Evolutionary conservation across 2,113 vertebrate genomes (phyloP).

Genomic region (Xiphophorus couchianus): DNA sequence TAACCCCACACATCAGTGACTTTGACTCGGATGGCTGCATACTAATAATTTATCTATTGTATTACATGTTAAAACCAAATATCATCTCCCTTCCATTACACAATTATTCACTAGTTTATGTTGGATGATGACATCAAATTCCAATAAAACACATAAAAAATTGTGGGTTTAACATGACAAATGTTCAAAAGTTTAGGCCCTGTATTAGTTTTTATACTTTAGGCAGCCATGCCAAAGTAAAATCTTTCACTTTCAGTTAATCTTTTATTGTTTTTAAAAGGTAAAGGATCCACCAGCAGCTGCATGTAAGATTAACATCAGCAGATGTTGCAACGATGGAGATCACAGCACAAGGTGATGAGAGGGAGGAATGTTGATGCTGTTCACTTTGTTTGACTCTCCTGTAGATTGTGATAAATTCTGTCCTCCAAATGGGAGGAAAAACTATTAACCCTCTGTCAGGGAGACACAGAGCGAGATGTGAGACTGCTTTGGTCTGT

Average conservation of each 20-base stretch:
- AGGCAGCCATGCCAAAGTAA: background rate
- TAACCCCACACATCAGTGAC: background rate
- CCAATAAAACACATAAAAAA: background rate
- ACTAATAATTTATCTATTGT: background rate
- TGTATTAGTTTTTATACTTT: too few species aligned
- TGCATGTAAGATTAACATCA: conserved; percentile 56
- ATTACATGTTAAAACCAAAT: background rate
- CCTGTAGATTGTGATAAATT: conserved; percentile 43
- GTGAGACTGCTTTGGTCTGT: conserved; percentile 21
- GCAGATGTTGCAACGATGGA: conserved; percentile 68
- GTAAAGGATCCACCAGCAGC: conserved; percentile 15
- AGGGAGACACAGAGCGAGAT: conserved; percentile 22
- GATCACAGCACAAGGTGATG: conserved; percentile 62
- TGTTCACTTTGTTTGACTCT: conserved; percentile 47
- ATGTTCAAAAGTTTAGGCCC: background rate
- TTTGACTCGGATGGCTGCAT: too few species aligned
- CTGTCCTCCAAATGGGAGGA: conserved; percentile 25
- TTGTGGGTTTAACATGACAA: background rate
- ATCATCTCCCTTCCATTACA: background rate
- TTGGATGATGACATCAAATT: background rate
- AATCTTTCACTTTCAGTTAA: conserved; percentile 8
- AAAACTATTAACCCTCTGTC: conserved; percentile 32
- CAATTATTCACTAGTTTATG: background rate
- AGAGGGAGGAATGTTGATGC: conserved; percentile 65
- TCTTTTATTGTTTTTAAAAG: conserved; percentile 4